Conservation (phyloP, 2,113 vertebrate species). For the Centropus unirufus region DNA sequence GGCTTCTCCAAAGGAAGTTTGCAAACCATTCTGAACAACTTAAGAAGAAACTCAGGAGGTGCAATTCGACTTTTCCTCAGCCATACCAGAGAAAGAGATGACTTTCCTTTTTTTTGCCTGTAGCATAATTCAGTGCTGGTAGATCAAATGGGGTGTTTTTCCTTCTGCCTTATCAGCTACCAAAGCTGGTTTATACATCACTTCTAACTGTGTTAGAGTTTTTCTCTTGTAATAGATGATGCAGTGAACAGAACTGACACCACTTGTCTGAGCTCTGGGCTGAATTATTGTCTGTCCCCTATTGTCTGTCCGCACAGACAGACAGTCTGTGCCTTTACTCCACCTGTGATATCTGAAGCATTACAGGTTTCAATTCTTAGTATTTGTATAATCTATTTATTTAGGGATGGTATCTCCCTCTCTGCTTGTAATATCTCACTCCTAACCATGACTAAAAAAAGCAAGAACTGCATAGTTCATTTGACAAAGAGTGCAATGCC, state of each 20-base stretch:
- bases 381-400: background rate
- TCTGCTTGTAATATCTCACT: background rate
- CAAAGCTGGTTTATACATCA: slow-evolving; percentile 2
- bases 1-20: background rate
- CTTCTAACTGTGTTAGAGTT: slow-evolving; percentile 5
- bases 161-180: background rate
- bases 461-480: background rate
- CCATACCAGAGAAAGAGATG: background rate
- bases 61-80: background rate
- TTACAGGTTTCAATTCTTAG: slow-evolving; percentile 18
- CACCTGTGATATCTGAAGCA: background rate
- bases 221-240: slow-evolving; percentile 6
- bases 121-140: background rate
- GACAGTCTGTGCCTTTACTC: no score
- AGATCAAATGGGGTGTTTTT: background rate
- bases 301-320: slow-evolving; percentile 11
- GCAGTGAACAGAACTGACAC: slow-evolving; percentile 21
- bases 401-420: background rate
- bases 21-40: background rate
- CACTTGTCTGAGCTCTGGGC: slow-evolving; percentile 9
- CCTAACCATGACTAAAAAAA: background rate
- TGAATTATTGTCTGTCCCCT: slow-evolving; percentile 34
- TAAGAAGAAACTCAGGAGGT: background rate
- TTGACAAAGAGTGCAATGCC: background rate
- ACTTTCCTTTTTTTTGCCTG: background rate